Evolutionary conservation across 2,888 invertebrate genomes (phyloP), one percentile per base, ranked within the genome.

Genomic region (Neoscelio sp.): DNA sequence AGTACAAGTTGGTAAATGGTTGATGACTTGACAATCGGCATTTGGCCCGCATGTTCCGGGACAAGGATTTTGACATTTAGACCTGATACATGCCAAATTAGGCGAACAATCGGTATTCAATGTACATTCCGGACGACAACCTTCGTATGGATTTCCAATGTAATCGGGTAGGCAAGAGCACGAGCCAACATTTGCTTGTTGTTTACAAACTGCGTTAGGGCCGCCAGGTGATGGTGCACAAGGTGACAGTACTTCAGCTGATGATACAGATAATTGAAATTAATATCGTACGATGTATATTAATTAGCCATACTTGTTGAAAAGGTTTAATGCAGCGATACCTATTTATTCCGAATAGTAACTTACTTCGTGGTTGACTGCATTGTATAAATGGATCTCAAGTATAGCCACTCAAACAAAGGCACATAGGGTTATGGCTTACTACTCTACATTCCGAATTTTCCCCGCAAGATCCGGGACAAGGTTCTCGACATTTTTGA

Each of bases 351-450:
- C n/a, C n/a, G n/a, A n/a, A n/a, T n/a, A n/a, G n/a, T n/a, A n/a
- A n/a, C n/a, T n/a, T n/a, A n/a, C n/a, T n/a, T n/a, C n/a, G 46
- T 60, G 89, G 84, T 83, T 91, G 82, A 68, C 60, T 82, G 85
- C 82, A 94, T 94, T 79, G 92, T n/a, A n/a, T 93, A 89, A 96
- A 95, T 30, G 96, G 95, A 92, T 96, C 95, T 20, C 96, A 96
- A 70, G 93, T 93, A 85, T 93, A 93, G 28, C 94, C 94, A 73
- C 91, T 92, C 73, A 94, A 94, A 86, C 97, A 97, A 82, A 93
- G 94, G 87, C 97, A 97, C 52, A 96, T 94, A 0, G 97, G 96
- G 87, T 95, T 95, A 89, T 97, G 97, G 87, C 96, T 95, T 79
- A 96, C 93, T 0, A 96, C 94, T 85, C 93, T 93, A 86, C 97